phyloP scores from a whole-genome alignment of 2,797 vertebrate genomes.

The Megaceryle alcyon region DNA sequence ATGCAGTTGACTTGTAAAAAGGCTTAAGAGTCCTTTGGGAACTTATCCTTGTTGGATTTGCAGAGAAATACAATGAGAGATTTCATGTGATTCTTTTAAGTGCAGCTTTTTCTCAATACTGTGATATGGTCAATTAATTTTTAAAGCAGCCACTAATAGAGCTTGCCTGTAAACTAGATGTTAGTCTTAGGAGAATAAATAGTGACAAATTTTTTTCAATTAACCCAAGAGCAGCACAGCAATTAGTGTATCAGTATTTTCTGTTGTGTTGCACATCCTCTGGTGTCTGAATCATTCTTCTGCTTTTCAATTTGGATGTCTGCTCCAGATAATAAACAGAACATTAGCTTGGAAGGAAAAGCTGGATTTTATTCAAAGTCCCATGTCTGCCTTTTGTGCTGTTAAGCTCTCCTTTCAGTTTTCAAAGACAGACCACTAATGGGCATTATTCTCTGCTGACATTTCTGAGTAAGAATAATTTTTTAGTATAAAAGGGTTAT shows the following conservation, averaged over 20 bases:
- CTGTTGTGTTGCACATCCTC: neutral
- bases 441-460: neutral
- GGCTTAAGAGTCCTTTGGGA: neutral
- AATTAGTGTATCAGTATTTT: constrained; percentile 17
- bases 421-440: neutral
- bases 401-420: neutral
- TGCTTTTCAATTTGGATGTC: neutral
- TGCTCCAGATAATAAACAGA: neutral
- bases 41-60: neutral
- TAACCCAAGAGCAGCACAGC: constrained; percentile 9
- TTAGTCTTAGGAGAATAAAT: constrained; percentile 9
- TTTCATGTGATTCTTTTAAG: neutral
- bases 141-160: constrained; percentile 32
- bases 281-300: constrained; percentile 9
- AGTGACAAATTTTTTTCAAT: constrained; percentile 41
- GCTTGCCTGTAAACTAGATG: constrained; percentile 17
- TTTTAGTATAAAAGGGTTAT: neutral
- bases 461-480: neutral
- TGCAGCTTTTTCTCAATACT: neutral
- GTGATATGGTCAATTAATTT: constrained; percentile 41
- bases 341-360: neutral
- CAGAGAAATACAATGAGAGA: neutral
- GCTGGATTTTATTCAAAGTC: neutral
- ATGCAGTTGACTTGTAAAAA: neutral
- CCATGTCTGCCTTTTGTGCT: neutral